Evolutionary conservation across 2,797 vertebrate genomes (phyloP).

Genomic region (Catharus ustulatus): DNA sequence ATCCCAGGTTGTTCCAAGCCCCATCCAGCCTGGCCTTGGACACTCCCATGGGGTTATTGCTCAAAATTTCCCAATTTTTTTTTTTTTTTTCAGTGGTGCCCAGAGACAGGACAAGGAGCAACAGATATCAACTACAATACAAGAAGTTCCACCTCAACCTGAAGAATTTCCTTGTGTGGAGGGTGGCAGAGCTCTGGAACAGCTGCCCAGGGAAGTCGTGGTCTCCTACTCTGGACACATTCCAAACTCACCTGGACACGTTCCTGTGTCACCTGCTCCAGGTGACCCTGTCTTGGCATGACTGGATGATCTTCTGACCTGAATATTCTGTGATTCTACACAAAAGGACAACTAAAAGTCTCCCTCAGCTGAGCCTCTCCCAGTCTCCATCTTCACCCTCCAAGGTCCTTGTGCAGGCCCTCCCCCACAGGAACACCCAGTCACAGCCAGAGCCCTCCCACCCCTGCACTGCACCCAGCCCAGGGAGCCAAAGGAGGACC

Average conservation of each 20-base stretch:
- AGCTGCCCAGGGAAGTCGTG: background rate
- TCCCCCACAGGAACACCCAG: fast-evolving
- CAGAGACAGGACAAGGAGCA: background rate
- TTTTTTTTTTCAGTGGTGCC: background rate
- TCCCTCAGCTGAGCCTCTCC: background rate
- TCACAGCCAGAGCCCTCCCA: background rate
- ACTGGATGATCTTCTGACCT: background rate
- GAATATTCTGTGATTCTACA: background rate
- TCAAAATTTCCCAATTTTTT: background rate
- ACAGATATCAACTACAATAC: background rate
- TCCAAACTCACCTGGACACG: background rate
- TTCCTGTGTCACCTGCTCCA: background rate
- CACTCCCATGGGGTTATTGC: background rate
- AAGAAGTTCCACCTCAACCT: background rate
- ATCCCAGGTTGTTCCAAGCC: background rate
- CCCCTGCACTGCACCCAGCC: background rate
- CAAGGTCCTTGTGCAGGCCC: background rate
- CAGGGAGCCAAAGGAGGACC: background rate
- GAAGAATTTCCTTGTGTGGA: background rate
- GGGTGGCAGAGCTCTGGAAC: background rate
- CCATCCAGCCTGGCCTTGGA: fast-evolving
- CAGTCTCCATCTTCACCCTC: background rate
- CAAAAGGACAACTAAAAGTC: background rate
- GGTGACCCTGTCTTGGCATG: background rate
- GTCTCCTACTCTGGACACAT: background rate